Evolutionary conservation across 2,797 vertebrate genomes (phyloP).

Genomic region (Craterocephalus amniculus): DNA sequence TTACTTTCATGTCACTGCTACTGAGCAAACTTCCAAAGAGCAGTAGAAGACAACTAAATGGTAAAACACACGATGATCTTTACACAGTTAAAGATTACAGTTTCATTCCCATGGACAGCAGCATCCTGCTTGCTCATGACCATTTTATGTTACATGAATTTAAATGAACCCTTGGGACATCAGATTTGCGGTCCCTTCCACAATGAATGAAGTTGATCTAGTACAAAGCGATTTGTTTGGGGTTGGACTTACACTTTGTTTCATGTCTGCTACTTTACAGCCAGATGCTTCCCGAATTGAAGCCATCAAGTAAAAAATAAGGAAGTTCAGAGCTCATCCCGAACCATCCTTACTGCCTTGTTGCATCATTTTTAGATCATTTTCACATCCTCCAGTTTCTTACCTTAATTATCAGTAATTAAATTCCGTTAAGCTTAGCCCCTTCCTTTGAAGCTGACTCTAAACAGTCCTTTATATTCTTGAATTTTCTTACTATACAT

Average conservation of each 20-base stretch:
- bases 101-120: slow-evolving; percentile 15
- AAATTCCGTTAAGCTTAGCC: slow-evolving; percentile 31
- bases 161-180: not conserved
- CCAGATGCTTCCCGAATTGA: not conserved
- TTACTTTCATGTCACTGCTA: slow-evolving; percentile 42
- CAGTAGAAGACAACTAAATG: slow-evolving; percentile 15
- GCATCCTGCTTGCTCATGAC: slow-evolving; percentile 3
- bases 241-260: slow-evolving; percentile 15
- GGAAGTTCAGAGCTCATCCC: slow-evolving; percentile 24
- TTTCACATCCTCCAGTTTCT: slow-evolving; percentile 35
- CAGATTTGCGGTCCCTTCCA: slow-evolving; percentile 5
- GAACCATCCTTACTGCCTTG: slow-evolving; percentile 23
- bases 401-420: slow-evolving; percentile 24
- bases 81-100: slow-evolving; percentile 12
- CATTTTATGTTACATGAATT: slow-evolving; percentile 12
- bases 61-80: slow-evolving; percentile 13
- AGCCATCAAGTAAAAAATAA: slow-evolving; percentile 24
- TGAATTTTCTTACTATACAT: slow-evolving; percentile 10
- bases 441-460: slow-evolving; percentile 41
- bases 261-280: not conserved
- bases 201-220: slow-evolving; percentile 11
- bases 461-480: slow-evolving; percentile 12
- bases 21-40: slow-evolving; percentile 36
- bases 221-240: not conserved
- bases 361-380: slow-evolving; percentile 28